Evolutionary conservation across 2,888 invertebrate species (phyloP).

Genomic region (Copidosoma aretas): DNA sequence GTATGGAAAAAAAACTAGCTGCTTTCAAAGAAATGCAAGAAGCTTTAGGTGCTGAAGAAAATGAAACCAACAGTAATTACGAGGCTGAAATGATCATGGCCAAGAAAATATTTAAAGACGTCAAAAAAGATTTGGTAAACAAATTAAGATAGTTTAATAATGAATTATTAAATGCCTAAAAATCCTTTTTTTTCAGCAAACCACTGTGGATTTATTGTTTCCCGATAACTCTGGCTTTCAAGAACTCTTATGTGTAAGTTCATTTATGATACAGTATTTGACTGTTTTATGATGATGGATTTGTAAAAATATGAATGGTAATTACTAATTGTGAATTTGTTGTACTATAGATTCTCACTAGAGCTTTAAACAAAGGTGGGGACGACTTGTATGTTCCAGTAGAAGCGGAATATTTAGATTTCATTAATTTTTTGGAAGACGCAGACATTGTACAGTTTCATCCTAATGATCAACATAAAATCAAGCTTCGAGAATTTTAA

Average conservation of each 20-base stretch:
- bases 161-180: not conserved
- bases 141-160: not conserved
- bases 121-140: constrained; percentile 52
- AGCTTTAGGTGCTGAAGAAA: constrained; percentile 41
- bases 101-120: constrained; percentile 45
- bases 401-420: constrained; percentile 38
- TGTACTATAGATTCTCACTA: constrained; percentile 48
- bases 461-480: constrained; percentile 51
- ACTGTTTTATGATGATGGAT: too few relatives aligned
- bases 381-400: constrained; percentile 54
- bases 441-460: constrained; percentile 52
- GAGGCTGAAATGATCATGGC: constrained; percentile 42
- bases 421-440: constrained; percentile 50
- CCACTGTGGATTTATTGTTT: constrained; percentile 49
- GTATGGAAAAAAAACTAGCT: constrained; percentile 48
- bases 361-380: constrained; percentile 51
- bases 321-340: constrained; percentile 6
- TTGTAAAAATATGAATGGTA: not conserved
- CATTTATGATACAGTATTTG: not conserved
- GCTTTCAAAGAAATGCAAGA: constrained; percentile 51
- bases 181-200: constrained; percentile 42
- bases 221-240: constrained; percentile 48
- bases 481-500: constrained; percentile 50
- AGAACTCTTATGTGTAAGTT: constrained; percentile 50
- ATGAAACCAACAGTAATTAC: constrained; percentile 41